Base-by-base conservation (phyloP, 2,888 invertebrate species). In the Ectobius pallidus region DNA sequence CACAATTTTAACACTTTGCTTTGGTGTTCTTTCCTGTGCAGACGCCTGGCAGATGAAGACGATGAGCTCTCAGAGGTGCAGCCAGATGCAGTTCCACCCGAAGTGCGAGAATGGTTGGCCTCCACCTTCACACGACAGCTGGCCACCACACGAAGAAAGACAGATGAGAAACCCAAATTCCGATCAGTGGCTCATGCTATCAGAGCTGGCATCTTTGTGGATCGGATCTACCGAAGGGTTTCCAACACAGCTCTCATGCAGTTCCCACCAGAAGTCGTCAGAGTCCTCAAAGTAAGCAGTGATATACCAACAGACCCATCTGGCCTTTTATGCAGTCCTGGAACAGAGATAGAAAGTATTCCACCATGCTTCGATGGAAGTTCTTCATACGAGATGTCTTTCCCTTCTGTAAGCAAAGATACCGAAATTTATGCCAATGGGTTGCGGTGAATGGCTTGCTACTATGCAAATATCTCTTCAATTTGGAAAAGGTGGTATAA, bases 1-100 rank as follows among this genome's bases (percentile, higher is more conserved):
- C 34, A 34, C 7, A 34, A 34, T 7, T 34, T 11, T 34, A 34
- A 34, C 11, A 34, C 58, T 30, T 22, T 25, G 58, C 32, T n/a
- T 46, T n/a, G 46, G 46, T 46, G 7, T n/a, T 46, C 11, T 58
- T 11, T 14, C 70, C 44, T 68, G 74, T 78, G 71, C 86, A 93
- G 93, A 86, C 88, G 92, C 79, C 84, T 92, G 82, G 92, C 92
- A 52, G 94, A 94, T 80, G 97, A 97, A 83, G 97, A 97, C 83
- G 97, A 97, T 83, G 97, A 97, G 84, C 85, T 97, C 77, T 95
- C 96, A 58, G 97, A 97, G 84, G 97, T 97, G 71, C 96, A 97
- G 81, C 96, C 97, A 70, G 97, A 97, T 82, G 95, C 96, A 14
- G 97, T 97, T 68, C 97, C 97, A 49, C 95, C 93, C 74, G 97